Evolutionary conservation across 1,140 invertebrate species (phyloP).

Genomic region (Hycleus phaleratus): DNA sequence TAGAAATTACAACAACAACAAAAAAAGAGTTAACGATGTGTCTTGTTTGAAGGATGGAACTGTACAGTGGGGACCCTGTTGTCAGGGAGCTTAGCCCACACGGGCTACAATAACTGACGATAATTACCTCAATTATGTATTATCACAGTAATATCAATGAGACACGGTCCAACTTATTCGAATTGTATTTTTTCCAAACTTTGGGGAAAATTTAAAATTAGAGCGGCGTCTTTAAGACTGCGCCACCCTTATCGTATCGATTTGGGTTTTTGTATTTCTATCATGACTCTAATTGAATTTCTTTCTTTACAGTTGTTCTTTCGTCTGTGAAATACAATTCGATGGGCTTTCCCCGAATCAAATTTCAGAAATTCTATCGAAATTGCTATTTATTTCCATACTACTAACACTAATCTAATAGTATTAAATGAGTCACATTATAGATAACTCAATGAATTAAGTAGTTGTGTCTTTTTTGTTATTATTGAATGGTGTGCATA

Average conservation of each 20-base stretch:
- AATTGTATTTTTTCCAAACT: too few species aligned
- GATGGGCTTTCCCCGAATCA: background rate
- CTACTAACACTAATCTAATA: background rate
- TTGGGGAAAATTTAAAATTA: too few species aligned
- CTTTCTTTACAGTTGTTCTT: too few species aligned
- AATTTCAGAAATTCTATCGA: background rate
- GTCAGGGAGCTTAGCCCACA: conserved; percentile 6
- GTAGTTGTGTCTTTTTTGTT: conserved; percentile 1
- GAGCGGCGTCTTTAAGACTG: too few species aligned
- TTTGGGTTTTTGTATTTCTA: too few species aligned
- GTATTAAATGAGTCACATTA: conserved; percentile 6
- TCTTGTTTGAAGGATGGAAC: conserved; percentile 4
- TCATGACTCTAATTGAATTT: too few species aligned
- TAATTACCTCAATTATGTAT: conserved; percentile 11
- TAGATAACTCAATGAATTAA: conserved; percentile 15
- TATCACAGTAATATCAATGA: conserved; percentile 2
- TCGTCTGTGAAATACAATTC: too few species aligned
- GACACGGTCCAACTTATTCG: background rate
- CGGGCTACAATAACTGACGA: conserved; percentile 7
- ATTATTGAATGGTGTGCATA: conserved; percentile 5
- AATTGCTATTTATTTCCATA: background rate
- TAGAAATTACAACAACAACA: too few species aligned
- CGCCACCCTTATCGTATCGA: too few species aligned
- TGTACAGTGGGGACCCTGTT: conserved; percentile 7
- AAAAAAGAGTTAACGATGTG: background rate